Base-by-base conservation (phyloP, 2,888 invertebrate species). In the Mesochorus sp. region DNA sequence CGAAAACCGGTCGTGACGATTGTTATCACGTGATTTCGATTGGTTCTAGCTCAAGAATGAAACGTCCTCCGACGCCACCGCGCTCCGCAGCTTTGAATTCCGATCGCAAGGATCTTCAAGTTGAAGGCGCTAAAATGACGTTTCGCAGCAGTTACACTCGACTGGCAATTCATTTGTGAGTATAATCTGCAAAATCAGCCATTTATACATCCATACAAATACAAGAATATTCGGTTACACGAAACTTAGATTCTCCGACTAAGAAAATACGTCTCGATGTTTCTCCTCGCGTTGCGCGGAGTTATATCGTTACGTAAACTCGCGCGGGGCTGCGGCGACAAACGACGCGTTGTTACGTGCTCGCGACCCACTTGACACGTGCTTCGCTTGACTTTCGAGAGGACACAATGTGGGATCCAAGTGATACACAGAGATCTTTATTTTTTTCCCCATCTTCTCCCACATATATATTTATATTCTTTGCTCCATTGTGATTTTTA, bases 321-420 rank as follows among this genome's bases (percentile, higher is more conserved):
- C 19, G 42, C 19, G 42, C 71, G 71, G 39, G 37, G 53, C 53
- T n/a, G n/a, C 39, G 71, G 51, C 66, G 68, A 66, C 49, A 62
- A 76, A 76, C 80, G 81, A 82, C 57, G 31, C 59, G 21, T 34
- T 61, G 81, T 82, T 83, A 83, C 82, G 83, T 82, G 72, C 66
- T 62, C 70, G 51, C 80, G 77, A 78, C 67, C 74, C 80, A 78
- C 76, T 79, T 77, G 81, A 80, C 80, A 81, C 82, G 71, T 81
- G 78, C 73, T 78, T 62, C 74, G 67, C 74, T 71, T 62, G 75
- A 81, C 79, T 81, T 82, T 82, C 61, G 70, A 68, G 61, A 62
- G 28, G 47, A 47, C 57, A 44, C 42, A 19, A 42, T 31, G 6
- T n/a, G 37, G 34, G 31, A 47, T 10, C 3, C 34, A 14, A 12